Base-by-base conservation (phyloP, 2,113 vertebrate genomes). In the Nibea albiflora region DNA sequence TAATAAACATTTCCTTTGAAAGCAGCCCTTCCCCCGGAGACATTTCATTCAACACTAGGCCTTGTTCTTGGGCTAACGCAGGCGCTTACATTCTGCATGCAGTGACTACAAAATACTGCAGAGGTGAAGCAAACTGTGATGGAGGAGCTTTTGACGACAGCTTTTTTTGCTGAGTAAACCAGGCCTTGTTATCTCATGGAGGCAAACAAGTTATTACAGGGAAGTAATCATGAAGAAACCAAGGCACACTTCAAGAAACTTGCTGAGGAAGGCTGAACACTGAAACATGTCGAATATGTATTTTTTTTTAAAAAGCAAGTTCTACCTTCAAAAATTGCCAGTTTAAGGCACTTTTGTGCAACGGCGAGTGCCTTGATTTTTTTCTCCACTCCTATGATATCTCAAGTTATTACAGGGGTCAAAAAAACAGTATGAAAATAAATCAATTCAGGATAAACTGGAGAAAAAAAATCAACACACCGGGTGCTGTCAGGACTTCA, bases 31-130 rank as follows among this genome's bases (percentile, higher is more conserved):
- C 35, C 49, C 63, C 57, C 19, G 1, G 49, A 67, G 52, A 79
- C 24, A 31, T 12, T 67, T 46, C 20, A 24, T 58, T 82, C 35
- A 14, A n/a, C 63, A 63, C 67, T 35, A 46, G 15, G 73, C 74
- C 35, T 82, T 22, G 57, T 73, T 49, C 68, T 68, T 24, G 16
- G 3, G 72, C 62, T 24, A 80, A 73, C 53, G 46, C 47, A 60
- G 0, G 17, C 22, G n/a, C 20, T 24, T 12, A 54, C 0, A n/a
- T 44, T 54, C 71, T 62, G 10, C n/a, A 14, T 60, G 63, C 26
- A 61, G 1, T 26, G 31, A 69, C 24, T 61, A 6, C 22, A 17
- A 66, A 31, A 22, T 6, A 0, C n/a, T 54, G 68, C 56, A 60
- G 53, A 65, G 49, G 63, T 28, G 5, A 56, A 54, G 47, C 1